phyloP scores from a whole-genome alignment of 2,797 vertebrate genomes.

The Lithobates sylvaticus region DNA sequence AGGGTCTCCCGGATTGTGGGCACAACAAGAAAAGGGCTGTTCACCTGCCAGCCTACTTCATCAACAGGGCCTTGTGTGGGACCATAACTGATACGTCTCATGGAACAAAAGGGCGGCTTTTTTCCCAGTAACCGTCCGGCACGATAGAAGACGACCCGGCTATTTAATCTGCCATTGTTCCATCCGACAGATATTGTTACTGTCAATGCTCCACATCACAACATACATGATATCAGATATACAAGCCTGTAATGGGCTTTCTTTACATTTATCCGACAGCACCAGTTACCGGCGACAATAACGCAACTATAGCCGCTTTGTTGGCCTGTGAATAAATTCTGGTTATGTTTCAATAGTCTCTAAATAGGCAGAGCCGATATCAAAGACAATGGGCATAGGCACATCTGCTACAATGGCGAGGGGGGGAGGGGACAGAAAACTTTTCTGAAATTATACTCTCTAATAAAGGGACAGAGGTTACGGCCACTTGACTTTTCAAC shows the following conservation, averaged over 20 bases:
- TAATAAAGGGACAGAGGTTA: conserved; percentile 26
- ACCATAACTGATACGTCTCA: conserved; percentile 49
- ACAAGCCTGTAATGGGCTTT: conserved; percentile 41
- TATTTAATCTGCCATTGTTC: conserved; percentile 67
- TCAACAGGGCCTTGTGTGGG: conserved; percentile 69
- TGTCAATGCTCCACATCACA: conserved; percentile 68
- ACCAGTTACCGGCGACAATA: conserved; percentile 63
- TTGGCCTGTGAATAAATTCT: neutral
- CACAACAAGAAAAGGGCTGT: conserved; percentile 73
- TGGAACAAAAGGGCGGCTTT: conserved; percentile 69
- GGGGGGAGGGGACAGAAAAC: neutral
- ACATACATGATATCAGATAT: conserved; percentile 64
- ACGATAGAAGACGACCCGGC: conserved; percentile 63
- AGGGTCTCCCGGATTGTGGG: conserved; percentile 67
- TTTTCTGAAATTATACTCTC: conserved; percentile 43
- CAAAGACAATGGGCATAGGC: conserved; percentile 34
- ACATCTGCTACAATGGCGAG: conserved; percentile 14
- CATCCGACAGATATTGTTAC: conserved; percentile 65
- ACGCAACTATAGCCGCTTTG: conserved; percentile 55
- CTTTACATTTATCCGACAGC: conserved; percentile 64
- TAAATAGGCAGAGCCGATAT: neutral
- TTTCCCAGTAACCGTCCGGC: conserved; percentile 62
- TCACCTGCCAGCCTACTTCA: conserved; percentile 71
- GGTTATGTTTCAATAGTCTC: neutral
- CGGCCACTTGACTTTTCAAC: conserved; percentile 42